phyloP scores from a whole-genome alignment of 1,140 invertebrate genomes.

The Mercenaria mercenaria region DNA sequence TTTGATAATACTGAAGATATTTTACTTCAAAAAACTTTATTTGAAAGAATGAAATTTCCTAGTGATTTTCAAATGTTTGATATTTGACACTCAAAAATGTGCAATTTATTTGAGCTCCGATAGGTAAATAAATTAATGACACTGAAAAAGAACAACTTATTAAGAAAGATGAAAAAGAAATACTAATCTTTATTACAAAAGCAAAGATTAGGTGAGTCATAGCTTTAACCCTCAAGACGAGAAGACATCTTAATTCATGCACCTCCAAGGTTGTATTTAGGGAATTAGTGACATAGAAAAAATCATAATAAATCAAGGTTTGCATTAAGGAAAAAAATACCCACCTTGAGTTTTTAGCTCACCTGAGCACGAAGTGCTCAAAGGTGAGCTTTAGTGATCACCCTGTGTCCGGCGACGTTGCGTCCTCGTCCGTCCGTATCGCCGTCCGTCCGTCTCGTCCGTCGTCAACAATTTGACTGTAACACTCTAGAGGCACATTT shows the following conservation, averaged over 20 bases:
- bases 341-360: too few relatives aligned
- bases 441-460: too few relatives aligned
- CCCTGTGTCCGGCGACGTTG: too few relatives aligned
- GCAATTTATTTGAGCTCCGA: slow-evolving; percentile 12
- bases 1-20: too few relatives aligned
- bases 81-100: neutral
- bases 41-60: neutral
- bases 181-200: slow-evolving; percentile 14
- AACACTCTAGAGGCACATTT: too few relatives aligned
- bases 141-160: slow-evolving; percentile 19
- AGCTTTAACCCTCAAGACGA: neutral
- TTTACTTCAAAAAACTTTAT: too few relatives aligned
- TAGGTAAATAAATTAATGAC: neutral
- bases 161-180: neutral
- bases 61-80: slow-evolving; percentile 15
- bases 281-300: neutral
- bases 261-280: neutral
- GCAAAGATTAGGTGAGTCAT: neutral
- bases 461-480: too few relatives aligned
- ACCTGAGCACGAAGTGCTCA: too few relatives aligned
- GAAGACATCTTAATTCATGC: neutral
- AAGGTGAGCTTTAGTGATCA: too few relatives aligned
- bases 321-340: neutral
- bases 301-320: slow-evolving; percentile 1
- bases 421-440: too few relatives aligned